Percentiles rank a stretch among this genome's conserved stretches.
Evolutionary conservation across 2,888 invertebrate genomes (phyloP).

Genomic region (Azorinus chamasolen): DNA sequence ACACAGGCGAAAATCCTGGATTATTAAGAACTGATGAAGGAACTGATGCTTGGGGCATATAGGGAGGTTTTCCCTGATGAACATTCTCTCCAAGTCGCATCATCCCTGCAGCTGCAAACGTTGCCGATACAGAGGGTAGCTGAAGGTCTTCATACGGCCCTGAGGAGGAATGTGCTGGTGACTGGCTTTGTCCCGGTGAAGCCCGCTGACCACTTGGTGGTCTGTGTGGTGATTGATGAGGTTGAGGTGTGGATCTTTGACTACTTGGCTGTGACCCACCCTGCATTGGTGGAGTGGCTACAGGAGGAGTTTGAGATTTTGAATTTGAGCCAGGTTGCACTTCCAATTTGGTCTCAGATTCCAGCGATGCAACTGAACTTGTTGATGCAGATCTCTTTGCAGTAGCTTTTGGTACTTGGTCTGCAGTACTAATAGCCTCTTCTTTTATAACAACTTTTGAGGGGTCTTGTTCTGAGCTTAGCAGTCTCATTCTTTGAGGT

Average conservation of each 20-base stretch:
- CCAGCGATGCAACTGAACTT: constrained; percentile 1
- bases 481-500: background rate
- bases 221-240: constrained; percentile 28
- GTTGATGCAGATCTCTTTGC: background rate
- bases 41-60: constrained; percentile 12
- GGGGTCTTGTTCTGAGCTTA: too few species aligned
- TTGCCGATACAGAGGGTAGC: constrained; percentile 63
- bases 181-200: constrained; percentile 41
- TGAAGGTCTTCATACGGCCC: constrained; percentile 31
- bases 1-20: constrained; percentile 57
- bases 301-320: constrained; percentile 33
- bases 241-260: constrained; percentile 52
- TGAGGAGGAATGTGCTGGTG: constrained; percentile 9
- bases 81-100: constrained; percentile 50
- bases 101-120: constrained; percentile 65
- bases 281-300: constrained; percentile 26
- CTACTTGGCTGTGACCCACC: constrained; percentile 23
- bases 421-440: too few species aligned
- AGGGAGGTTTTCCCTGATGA: constrained; percentile 21
- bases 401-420: too few species aligned
- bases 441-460: too few species aligned
- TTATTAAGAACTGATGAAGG: constrained; percentile 10
- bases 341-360: background rate
- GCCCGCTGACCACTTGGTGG: constrained; percentile 33
- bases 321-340: background rate